phyloP scores from a whole-genome alignment of 2,888 invertebrate species.

The Fragum sueziense region DNA sequence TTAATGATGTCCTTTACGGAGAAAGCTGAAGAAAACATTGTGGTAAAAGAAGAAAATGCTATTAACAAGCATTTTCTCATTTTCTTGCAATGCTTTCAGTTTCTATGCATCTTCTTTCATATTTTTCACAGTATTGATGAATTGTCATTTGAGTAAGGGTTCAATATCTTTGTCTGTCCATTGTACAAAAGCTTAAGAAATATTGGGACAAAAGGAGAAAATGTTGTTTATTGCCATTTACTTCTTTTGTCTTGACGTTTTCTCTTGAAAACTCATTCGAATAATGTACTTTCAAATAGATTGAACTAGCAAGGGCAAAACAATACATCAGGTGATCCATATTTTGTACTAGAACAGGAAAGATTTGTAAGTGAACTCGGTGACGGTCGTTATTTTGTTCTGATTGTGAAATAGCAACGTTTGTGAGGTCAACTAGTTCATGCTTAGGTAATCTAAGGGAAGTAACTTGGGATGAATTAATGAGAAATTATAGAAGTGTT shows the following conservation, averaged over 20 bases:
- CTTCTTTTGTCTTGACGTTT: background rate
- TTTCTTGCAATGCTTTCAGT: background rate
- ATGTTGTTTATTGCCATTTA: background rate
- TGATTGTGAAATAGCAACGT: background rate
- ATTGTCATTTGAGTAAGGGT: no score
- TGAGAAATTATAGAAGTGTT: background rate
- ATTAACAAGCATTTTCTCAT: background rate
- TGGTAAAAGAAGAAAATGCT: conserved; percentile 3
- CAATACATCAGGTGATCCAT: background rate
- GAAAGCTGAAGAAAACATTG: conserved; percentile 5
- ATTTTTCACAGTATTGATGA: no score
- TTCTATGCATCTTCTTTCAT: no score
- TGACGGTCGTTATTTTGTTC: background rate
- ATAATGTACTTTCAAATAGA: no score
- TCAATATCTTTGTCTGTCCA: no score
- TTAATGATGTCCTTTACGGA: no score
- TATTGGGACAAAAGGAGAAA: background rate
- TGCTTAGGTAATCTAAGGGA: background rate
- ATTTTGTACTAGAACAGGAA: background rate
- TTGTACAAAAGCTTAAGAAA: no score
- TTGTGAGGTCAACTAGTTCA: background rate
- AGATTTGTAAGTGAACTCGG: background rate
- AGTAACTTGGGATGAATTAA: background rate
- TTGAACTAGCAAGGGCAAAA: no score
- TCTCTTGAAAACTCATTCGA: no score